These are phyloP conservation scores for Archips xylosteana DNA, from an alignment of 2,888 invertebrate species.

Conservation along the genomic window DNA sequence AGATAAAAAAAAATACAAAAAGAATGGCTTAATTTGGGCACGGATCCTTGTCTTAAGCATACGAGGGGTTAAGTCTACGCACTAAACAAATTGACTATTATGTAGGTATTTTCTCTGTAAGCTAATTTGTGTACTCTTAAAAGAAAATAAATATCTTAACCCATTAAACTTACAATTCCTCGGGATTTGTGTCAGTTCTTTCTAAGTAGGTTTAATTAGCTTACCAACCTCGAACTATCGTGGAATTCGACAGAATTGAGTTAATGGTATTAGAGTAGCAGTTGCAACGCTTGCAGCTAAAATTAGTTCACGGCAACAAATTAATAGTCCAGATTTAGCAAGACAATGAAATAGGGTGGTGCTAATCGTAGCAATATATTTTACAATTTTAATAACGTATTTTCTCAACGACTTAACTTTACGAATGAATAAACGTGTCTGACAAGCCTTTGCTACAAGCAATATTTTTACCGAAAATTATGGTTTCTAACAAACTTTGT, in stretches of 20 bases:
- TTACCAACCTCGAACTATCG: slow-evolving; percentile 1
- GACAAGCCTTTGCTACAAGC: background rate
- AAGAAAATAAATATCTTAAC: background rate
- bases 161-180: background rate
- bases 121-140: too few species aligned
- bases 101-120: too few species aligned
- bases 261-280: background rate
- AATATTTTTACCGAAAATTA: background rate
- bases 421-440: background rate
- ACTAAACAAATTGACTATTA: too few species aligned
- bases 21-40: too few species aligned
- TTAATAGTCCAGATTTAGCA: background rate
- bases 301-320: background rate
- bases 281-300: slow-evolving; percentile 4
- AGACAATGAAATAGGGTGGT: background rate
- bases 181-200: background rate
- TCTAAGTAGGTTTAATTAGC: background rate
- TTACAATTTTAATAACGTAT: background rate
- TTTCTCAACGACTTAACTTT: background rate
- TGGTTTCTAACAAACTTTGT: too few species aligned
- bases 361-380: background rate
- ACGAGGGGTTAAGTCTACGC: too few species aligned
- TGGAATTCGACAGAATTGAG: slow-evolving; percentile 6
- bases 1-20: too few species aligned
- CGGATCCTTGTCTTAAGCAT: too few species aligned